Percentiles rank a stretch among this genome's conserved stretches.
Evolutionary conservation across 1,140 invertebrate species (phyloP).

Genomic region (Calliphora vicina): DNA sequence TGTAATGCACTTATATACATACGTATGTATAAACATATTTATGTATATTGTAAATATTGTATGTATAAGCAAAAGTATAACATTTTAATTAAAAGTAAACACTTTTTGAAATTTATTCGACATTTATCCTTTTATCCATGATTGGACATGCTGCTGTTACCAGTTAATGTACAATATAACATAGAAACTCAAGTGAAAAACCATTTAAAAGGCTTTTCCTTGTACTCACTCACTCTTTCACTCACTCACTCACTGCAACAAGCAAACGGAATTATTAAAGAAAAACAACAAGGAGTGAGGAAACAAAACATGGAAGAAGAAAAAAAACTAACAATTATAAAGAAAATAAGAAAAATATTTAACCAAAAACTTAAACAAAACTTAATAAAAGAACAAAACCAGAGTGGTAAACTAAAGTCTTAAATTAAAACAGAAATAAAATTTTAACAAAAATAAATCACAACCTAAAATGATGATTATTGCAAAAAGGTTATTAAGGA

Average conservation of each 20-base stretch:
- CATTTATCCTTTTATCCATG: constrained; percentile 31
- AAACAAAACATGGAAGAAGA: not conserved
- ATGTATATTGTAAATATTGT: not conserved
- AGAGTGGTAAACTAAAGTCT: no score
- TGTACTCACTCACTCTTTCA: not conserved
- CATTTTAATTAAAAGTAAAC: constrained; percentile 35
- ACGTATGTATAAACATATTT: not conserved
- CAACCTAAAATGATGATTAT: no score
- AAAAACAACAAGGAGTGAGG: not conserved
- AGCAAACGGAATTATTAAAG: not conserved
- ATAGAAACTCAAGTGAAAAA: not conserved
- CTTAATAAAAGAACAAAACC: no score
- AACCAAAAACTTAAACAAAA: not conserved
- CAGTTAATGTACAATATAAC: not conserved
- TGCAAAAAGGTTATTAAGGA: no score
- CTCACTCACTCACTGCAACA: not conserved
- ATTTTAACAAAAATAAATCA: not conserved
- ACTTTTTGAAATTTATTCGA: constrained; percentile 34
- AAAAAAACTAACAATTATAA: not conserved
- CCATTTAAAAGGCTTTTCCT: not conserved
- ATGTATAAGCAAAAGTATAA: constrained; percentile 13
- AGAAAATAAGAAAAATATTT: not conserved
- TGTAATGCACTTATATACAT: no score
- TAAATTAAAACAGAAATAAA: not conserved
- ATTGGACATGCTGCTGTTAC: constrained; percentile 18